Base-by-base conservation (phyloP, 2,888 invertebrate genomes). In the Tenthredo scrophulariae region DNA sequence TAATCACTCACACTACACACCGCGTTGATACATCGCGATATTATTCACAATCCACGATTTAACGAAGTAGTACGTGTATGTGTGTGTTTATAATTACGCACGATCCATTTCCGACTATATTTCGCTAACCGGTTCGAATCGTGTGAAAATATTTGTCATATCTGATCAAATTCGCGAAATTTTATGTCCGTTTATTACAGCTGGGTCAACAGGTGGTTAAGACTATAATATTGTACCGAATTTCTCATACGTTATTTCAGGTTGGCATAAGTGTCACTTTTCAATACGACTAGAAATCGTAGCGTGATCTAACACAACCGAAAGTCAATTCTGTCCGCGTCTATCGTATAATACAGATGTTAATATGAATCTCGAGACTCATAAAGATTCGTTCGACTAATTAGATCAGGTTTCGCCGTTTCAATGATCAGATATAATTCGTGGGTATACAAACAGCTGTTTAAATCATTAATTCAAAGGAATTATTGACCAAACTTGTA, bases 111-210 rank as follows among this genome's bases (percentile, higher is more conserved):
- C 29, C 72, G 72, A 74, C 72, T 74, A 26, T 40, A 6, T 43
- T 26, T 5, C 0, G 5, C 26, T 9, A 10, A 72, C 37, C 72
- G 72, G 7, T 15, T 26, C 40, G 72, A 72, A 40, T 40, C n/a
- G 37, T 7, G 18, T n/a, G 22, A 40, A 74, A 74, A 74, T 74
- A 74, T 74, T 74, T 26, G 46, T 3, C 74, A 74, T 74, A 72
- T 37, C 46, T 74, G 4, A 9, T 9, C 0, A 54, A 54, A 54
- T n/a, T 54, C n/a, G 18, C 54, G 7, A 54, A 54, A 54, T 54
- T 54, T n/a, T n/a, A 37, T 72, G 33, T 72, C 43, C 22, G 9
- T 46, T 7, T 67, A 62, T 86, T 88, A 86, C 86, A 85, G 62
- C 82, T 85, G 84, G 85, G 74, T 74, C 85, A 75, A 62, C 33